Evolutionary conservation across 1,140 invertebrate genomes (phyloP).

Genomic region (Drosophila chauvacae): DNA sequence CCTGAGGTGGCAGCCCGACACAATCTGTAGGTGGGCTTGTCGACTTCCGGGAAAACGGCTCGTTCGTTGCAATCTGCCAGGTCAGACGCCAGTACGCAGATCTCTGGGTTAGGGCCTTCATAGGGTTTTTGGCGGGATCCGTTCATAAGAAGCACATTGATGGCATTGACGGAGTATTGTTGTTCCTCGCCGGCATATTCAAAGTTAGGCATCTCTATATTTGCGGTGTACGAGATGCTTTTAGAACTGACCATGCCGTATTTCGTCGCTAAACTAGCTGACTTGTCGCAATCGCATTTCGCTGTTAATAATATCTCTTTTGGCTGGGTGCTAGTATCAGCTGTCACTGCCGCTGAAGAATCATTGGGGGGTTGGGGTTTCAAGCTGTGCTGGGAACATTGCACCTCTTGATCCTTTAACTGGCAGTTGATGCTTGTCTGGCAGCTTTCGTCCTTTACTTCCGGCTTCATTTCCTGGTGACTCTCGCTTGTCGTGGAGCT

Average conservation of each 20-base stretch:
- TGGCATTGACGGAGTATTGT: conserved; percentile 9
- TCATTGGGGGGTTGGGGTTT: not conserved
- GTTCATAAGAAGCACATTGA: conserved; percentile 62
- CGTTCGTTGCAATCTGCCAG: conserved; percentile 32
- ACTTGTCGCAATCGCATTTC: not conserved
- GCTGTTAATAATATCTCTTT: not conserved
- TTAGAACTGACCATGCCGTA: not conserved
- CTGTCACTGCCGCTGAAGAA: too few relatives aligned
- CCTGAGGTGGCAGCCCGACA: conserved; percentile 30
- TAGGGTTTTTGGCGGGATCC: conserved; percentile 1
- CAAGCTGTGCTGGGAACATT: conserved; percentile 1
- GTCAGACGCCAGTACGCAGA: conserved; percentile 53
- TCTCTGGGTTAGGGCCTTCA: conserved; percentile 22
- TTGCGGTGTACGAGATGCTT: not conserved
- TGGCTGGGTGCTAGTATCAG: not conserved
- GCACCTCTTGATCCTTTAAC: conserved; percentile 14
- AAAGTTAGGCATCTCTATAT: not conserved
- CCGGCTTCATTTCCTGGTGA: not conserved
- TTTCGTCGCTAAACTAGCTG: not conserved
- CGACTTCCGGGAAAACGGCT: conserved; percentile 35
- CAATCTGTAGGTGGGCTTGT: conserved; percentile 44
- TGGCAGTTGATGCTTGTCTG: not conserved
- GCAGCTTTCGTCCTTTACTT: not conserved
- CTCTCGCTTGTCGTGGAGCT: not conserved
- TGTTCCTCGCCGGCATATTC: not conserved